Base-by-base conservation (phyloP, 1,140 invertebrate genomes). In the Globodera rostochiensis region DNA sequence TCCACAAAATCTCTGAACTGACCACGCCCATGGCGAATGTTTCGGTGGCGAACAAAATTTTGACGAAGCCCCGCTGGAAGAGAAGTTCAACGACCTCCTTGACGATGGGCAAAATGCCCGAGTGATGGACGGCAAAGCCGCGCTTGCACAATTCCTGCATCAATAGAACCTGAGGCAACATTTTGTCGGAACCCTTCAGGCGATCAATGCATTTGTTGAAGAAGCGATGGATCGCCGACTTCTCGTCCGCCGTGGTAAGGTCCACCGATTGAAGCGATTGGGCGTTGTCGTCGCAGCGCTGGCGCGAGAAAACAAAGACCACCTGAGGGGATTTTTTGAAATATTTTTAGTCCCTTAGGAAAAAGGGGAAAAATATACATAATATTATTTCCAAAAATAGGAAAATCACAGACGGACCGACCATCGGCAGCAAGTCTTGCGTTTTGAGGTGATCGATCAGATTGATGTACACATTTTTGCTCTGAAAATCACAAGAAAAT, bases 1-100 rank as follows among this genome's bases (percentile, higher is more conserved):
- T 25, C 25, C 25, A 25, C 25, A 25, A 36, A 36, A 36, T 36
- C 36, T 36, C 1, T 36, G 36, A 80, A 47, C 36, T 49, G 50
- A 79, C 74, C 11, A 83, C 82, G 25, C 97, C 97, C 95, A 98
- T 98, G 0, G 97, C 96, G 92, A 98, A 98, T 36, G 97, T 98
- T 92, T 99, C 97, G 5, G 97, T 98, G 0, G 97, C 96, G 92
- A 99, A 98, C 21, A 98, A 90, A 77, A 98, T 92, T 93, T 96
- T 91, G 81, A 98, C 95, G 79, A 95, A 92, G 3, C 95, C 95
- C 87, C 92, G 92, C 88, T 96, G 94, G 90, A 99, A 99, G 1
- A 98, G 91, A 93, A 98, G 94, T 91, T 99, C 97, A 0, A 98
- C 96, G 73, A 98, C 95, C 92, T 99, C 97, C 76, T 83, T 83